These are phyloP conservation scores for Ceyx cyanopectus DNA, from an alignment of 2,113 vertebrate species.

Conservation along the genomic window DNA sequence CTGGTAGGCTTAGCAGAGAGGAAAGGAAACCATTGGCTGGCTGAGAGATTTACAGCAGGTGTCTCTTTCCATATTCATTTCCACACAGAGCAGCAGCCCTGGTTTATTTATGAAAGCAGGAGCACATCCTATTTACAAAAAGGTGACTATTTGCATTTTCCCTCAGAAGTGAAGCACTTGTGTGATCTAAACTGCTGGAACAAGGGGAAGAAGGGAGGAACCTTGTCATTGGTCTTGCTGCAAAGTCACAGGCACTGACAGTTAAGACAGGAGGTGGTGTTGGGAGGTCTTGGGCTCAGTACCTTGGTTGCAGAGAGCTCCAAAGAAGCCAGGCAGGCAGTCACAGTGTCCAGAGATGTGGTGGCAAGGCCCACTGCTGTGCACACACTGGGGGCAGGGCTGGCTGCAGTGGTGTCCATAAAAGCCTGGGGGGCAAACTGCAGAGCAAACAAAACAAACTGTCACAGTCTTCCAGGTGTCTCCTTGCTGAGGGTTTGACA, in stretches of 20 bases:
- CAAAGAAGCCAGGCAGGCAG: conserved; percentile 92
- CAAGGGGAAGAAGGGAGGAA: background rate
- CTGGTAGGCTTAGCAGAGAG: conserved; percentile 29
- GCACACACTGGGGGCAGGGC: conserved; percentile 92
- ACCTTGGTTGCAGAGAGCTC: conserved; percentile 96
- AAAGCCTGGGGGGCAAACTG: conserved; percentile 94
- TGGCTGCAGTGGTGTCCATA: conserved; percentile 93
- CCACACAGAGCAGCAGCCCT: conserved; percentile 26
- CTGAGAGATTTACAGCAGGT: conserved; percentile 36
- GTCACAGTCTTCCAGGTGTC: background rate
- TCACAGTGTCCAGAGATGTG: conserved; percentile 92
- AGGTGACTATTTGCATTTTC: conserved; percentile 3
- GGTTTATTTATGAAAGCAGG: conserved; percentile 66
- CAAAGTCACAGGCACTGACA: background rate
- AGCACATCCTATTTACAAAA: conserved; percentile 12
- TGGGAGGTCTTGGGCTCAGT: background rate
- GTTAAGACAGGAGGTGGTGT: background rate
- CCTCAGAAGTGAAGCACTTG: background rate
- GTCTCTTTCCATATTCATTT: conserved; percentile 52
- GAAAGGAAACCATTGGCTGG: conserved; percentile 48
- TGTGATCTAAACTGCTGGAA: background rate
- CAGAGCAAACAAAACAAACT: background rate
- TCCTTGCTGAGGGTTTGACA: background rate
- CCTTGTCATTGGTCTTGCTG: background rate
- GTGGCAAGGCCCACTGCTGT: conserved; percentile 93